phyloP scores from a whole-genome alignment of 2,113 vertebrate genomes.

The Pipra filicauda region DNA sequence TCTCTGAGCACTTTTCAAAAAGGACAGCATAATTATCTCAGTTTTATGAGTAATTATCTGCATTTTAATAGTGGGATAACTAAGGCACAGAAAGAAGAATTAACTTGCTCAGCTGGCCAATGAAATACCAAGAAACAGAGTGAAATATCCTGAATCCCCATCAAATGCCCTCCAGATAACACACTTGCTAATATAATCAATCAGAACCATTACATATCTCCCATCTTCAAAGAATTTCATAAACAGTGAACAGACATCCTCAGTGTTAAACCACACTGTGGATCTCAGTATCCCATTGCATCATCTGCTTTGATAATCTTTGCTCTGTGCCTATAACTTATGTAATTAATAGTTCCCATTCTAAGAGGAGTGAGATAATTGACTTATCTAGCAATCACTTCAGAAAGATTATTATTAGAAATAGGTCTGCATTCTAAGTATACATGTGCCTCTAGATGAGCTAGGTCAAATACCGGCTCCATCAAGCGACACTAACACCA shows the following conservation, averaged over 20 bases:
- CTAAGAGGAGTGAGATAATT: neutral
- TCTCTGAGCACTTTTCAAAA: neutral
- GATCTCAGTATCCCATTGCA: neutral
- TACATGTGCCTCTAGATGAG: neutral
- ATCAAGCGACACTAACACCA: accelerated
- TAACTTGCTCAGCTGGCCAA: neutral
- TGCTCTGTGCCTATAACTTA: neutral
- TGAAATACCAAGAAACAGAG: neutral
- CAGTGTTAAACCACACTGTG: neutral
- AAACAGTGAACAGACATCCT: neutral
- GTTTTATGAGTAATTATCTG: neutral
- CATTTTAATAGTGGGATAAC: neutral
- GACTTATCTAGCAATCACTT: neutral
- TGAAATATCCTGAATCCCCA: neutral
- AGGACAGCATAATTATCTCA: neutral
- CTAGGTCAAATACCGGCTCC: neutral
- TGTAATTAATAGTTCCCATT: neutral
- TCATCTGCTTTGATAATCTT: slow-evolving; percentile 22
- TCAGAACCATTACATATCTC: slow-evolving; percentile 11
- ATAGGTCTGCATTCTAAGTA: neutral
- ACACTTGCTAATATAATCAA: slow-evolving; percentile 17
- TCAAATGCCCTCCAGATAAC: slow-evolving; percentile 17
- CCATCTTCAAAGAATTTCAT: slow-evolving; percentile 13
- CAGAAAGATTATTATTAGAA: neutral
- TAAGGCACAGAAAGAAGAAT: neutral